Evolutionary conservation across 2,888 invertebrate genomes (phyloP).

Genomic region (Dysmachus trigonus): DNA sequence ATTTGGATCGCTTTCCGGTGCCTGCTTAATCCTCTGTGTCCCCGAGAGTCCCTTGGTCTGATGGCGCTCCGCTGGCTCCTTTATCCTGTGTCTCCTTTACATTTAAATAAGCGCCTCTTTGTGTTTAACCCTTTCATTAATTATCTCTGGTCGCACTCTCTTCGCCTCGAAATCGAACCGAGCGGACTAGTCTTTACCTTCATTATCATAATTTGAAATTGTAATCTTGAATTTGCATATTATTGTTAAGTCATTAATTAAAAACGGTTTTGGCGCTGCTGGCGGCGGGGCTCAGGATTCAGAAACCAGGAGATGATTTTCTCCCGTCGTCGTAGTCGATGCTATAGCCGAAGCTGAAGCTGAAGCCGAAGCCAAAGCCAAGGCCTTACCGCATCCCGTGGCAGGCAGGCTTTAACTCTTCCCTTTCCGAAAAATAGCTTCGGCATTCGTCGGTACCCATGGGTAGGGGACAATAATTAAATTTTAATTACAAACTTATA

Average conservation of each 20-base stretch:
- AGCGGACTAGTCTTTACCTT: slow-evolving; percentile 43
- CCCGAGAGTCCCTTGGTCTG: slow-evolving; percentile 30
- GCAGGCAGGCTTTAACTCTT: too few relatives aligned
- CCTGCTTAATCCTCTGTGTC: slow-evolving; percentile 43
- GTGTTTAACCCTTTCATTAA: slow-evolving; percentile 47
- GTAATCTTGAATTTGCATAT: slow-evolving; percentile 48
- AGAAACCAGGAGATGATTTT: slow-evolving; percentile 42
- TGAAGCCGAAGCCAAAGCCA: too few relatives aligned
- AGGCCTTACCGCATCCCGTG: too few relatives aligned
- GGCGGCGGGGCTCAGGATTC: slow-evolving; percentile 40
- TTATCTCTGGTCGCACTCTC: slow-evolving; percentile 41
- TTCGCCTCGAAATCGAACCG: slow-evolving; percentile 39
- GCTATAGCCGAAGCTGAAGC: too few relatives aligned
- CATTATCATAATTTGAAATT: slow-evolving; percentile 48
- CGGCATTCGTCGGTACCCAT: background rate
- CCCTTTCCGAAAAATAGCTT: slow-evolving; percentile 25
- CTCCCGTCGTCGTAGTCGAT: too few relatives aligned
- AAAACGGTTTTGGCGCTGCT: slow-evolving; percentile 39
- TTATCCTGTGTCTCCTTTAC: slow-evolving; percentile 43
- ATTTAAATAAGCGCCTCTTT: slow-evolving; percentile 44
- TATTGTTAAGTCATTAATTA: slow-evolving; percentile 48
- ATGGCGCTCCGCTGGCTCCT: slow-evolving; percentile 38
- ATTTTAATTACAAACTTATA: slow-evolving; percentile 49
- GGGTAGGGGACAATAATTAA: slow-evolving; percentile 45
- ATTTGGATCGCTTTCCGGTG: slow-evolving; percentile 50